phyloP scores from a whole-genome alignment of 1,140 invertebrate species.

The Drosophila oshimai region DNA sequence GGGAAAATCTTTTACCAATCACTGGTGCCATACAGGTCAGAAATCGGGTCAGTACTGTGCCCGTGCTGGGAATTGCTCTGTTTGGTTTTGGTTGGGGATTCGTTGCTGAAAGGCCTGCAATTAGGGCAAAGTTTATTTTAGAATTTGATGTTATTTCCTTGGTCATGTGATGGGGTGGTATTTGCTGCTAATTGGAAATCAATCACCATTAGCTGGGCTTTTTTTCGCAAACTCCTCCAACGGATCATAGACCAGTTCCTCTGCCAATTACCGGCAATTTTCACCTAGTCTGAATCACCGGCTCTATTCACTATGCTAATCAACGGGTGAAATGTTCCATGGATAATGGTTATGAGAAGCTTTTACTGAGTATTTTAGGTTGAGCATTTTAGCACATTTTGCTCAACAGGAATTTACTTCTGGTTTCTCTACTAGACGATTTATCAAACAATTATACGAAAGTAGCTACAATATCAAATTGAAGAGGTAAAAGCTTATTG shows the following conservation, averaged over 20 bases:
- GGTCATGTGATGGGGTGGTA: constrained; percentile 62
- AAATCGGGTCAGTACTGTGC: constrained; percentile 75
- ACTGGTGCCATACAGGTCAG: constrained; percentile 82
- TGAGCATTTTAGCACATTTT: constrained; percentile 41
- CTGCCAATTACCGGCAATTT: constrained; percentile 35
- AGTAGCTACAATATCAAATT: background rate
- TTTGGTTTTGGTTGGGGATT: constrained; percentile 5
- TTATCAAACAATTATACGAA: constrained; percentile 19
- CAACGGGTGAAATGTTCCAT: constrained; percentile 17
- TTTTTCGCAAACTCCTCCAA: background rate
- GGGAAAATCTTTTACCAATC: constrained; percentile 66
- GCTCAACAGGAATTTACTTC: background rate
- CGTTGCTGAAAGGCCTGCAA: constrained; percentile 48
- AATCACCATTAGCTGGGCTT: constrained; percentile 59
- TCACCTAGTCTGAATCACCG: constrained; percentile 55
- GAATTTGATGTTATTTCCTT: background rate
- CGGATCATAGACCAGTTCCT: constrained; percentile 10
- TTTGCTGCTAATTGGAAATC: constrained; percentile 67
- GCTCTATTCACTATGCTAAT: constrained; percentile 28
- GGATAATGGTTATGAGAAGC: constrained; percentile 1
- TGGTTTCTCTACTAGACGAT: background rate
- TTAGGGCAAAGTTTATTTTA: constrained; percentile 63
- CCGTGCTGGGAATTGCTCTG: constrained; percentile 44
- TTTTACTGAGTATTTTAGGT: constrained; percentile 12
- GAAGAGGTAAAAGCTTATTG: constrained; percentile 2